Conservation (phyloP, 1,140 invertebrate species). For the fruit fly (Drosophila melanogaster) region DNA sequence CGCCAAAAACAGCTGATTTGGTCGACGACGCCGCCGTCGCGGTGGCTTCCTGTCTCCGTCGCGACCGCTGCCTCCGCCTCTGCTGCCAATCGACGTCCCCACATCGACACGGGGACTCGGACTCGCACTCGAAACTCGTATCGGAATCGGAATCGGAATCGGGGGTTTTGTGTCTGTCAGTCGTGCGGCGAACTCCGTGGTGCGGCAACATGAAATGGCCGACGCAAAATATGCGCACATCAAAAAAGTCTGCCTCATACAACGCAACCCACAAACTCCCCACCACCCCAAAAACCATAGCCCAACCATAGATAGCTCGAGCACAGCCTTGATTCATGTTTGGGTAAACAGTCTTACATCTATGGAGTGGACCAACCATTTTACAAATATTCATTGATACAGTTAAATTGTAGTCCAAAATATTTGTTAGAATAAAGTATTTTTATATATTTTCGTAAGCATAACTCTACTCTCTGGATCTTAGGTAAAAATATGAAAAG, state of each 20-base stretch:
- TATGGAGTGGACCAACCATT: background rate
- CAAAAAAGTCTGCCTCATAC: conserved; percentile 33
- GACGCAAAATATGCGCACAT: conserved; percentile 76
- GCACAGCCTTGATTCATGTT: background rate
- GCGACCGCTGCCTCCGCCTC: background rate
- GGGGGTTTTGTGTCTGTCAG: conserved; percentile 54
- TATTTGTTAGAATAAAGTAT: too few species aligned
- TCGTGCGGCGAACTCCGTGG: conserved; percentile 75
- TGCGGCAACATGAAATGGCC: conserved; percentile 75
- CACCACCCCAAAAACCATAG: conserved; percentile 36
- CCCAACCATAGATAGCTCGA: conserved; percentile 12
- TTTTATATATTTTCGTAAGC: too few species aligned
- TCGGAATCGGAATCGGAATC: conserved; percentile 48
- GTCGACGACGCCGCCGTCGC: conserved; percentile 36
- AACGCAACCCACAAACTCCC: background rate
- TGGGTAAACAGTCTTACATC: background rate
- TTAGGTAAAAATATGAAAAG: too few species aligned
- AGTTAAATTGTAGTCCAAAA: too few species aligned
- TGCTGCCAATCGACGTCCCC: conserved; percentile 60
- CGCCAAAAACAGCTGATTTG: conserved; percentile 81
- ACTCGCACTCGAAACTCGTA: conserved; percentile 38
- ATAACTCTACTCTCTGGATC: too few species aligned
- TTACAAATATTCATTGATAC: too few species aligned
- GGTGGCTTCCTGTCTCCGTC: conserved; percentile 51
- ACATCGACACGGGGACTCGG: conserved; percentile 34